phyloP scores from a whole-genome alignment of 2,888 invertebrate genomes.

The Drosophila ustulata region DNA sequence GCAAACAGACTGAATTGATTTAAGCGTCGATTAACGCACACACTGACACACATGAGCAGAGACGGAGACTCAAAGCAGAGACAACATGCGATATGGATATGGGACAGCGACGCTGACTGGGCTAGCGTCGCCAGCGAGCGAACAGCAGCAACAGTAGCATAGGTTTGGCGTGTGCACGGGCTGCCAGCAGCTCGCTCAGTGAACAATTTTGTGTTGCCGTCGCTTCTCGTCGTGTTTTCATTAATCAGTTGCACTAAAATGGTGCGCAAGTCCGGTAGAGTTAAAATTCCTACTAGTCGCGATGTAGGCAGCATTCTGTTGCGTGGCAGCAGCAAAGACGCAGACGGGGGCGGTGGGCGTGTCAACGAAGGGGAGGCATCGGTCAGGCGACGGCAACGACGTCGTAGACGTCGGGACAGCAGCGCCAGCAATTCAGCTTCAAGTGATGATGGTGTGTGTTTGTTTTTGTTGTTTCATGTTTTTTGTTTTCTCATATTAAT shows the following conservation, averaged over 20 bases:
- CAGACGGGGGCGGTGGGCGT: conserved; percentile 22
- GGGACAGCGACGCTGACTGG: conserved; percentile 41
- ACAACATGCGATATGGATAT: conserved; percentile 65
- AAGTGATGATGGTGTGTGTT: conserved; percentile 68
- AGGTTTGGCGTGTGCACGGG: conserved; percentile 47
- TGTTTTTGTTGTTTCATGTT: conserved; percentile 40
- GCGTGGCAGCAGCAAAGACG: conserved; percentile 62
- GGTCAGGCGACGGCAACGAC: conserved; percentile 28
- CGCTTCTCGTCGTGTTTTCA: conserved; percentile 52
- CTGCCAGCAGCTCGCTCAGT: conserved; percentile 38
- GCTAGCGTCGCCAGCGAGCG: conserved; percentile 12
- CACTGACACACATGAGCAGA: conserved; percentile 41
- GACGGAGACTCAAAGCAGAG: conserved; percentile 42
- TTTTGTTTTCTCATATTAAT: conserved; percentile 16
- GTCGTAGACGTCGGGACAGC: conserved; percentile 57
- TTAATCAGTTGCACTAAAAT: conserved; percentile 80
- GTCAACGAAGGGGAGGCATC: conserved; percentile 11
- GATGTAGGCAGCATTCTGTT: conserved; percentile 58
- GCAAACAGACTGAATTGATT: conserved; percentile 73
- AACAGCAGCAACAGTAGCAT: conserved; percentile 29
- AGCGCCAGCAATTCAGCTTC: conserved; percentile 63
- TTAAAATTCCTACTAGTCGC: conserved; percentile 74
- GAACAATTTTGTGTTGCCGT: conserved; percentile 52
- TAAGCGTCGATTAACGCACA: conserved; percentile 79
- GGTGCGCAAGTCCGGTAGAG: conserved; percentile 81